Conservation (phyloP, 2,797 vertebrate species). For the Chloroceryle amazona region DNA sequence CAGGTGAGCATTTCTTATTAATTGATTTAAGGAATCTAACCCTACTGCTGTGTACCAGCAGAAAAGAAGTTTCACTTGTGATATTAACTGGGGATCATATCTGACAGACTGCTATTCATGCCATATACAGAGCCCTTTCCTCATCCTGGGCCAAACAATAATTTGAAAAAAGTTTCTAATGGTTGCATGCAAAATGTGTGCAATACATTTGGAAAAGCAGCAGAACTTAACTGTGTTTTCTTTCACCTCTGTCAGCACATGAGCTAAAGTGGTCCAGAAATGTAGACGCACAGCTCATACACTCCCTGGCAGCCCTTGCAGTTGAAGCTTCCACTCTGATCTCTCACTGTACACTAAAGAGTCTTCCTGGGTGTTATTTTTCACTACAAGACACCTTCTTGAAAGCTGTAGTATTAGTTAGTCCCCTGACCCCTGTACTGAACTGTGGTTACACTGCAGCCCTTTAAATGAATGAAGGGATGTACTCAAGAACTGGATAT, state of each 20-base stretch:
- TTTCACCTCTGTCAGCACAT: neutral
- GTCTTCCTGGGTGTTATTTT: neutral
- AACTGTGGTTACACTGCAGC: neutral
- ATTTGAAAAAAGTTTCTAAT: neutral
- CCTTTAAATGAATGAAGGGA: neutral
- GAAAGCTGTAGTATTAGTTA: neutral
- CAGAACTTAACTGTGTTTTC: neutral
- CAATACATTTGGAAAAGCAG: neutral
- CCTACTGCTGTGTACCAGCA: neutral
- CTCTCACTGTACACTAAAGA: neutral
- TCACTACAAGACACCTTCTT: neutral
- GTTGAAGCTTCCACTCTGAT: neutral
- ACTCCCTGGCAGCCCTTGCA: neutral
- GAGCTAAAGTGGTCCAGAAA: neutral
- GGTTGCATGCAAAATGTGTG: neutral
- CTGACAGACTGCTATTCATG: neutral
- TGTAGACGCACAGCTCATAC: neutral
- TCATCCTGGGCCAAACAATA: neutral
- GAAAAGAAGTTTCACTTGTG: neutral
- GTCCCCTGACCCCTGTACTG: neutral
- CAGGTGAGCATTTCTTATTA: neutral
- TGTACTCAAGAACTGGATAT: neutral
- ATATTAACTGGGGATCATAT: neutral
- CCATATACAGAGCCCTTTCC: neutral
- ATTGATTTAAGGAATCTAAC: neutral